Evolutionary conservation across 2,888 invertebrate genomes (phyloP).

Genomic region (Drosophila trichaetosa): DNA sequence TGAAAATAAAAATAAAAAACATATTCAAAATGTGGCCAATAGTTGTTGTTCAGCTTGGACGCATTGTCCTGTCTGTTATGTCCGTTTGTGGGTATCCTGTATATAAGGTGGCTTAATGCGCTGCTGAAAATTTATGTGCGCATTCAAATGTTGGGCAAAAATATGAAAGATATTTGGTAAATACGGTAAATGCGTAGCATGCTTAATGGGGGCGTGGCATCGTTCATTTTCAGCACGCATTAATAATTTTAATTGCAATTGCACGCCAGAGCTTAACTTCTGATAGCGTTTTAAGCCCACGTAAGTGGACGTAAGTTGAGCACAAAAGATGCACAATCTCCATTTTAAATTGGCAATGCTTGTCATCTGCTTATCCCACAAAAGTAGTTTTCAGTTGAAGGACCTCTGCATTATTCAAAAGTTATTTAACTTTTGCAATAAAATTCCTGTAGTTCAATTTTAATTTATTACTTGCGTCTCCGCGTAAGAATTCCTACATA

Average conservation of each 20-base stretch:
- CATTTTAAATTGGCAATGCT: neutral
- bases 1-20: conserved; percentile 6
- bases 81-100: conserved; percentile 28
- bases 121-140: conserved; percentile 40
- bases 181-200: conserved; percentile 18
- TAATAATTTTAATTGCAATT: conserved; percentile 66
- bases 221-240: conserved; percentile 40
- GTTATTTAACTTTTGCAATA: neutral
- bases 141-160: conserved; percentile 41
- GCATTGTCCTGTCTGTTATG: conserved; percentile 26
- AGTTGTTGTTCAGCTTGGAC: conserved; percentile 33
- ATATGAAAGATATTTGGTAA: conserved; percentile 39
- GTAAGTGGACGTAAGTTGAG: conserved; percentile 12
- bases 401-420: neutral
- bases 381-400: neutral
- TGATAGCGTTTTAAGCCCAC: conserved; percentile 48
- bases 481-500: neutral
- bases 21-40: conserved; percentile 45
- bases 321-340: conserved; percentile 1
- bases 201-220: conserved; percentile 31
- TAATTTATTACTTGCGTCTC: neutral
- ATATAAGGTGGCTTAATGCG: conserved; percentile 35
- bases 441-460: neutral
- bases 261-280: conserved; percentile 57
- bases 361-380: neutral